Base-by-base conservation (phyloP, 1,140 invertebrate species). In the Heliconius hermathena region DNA sequence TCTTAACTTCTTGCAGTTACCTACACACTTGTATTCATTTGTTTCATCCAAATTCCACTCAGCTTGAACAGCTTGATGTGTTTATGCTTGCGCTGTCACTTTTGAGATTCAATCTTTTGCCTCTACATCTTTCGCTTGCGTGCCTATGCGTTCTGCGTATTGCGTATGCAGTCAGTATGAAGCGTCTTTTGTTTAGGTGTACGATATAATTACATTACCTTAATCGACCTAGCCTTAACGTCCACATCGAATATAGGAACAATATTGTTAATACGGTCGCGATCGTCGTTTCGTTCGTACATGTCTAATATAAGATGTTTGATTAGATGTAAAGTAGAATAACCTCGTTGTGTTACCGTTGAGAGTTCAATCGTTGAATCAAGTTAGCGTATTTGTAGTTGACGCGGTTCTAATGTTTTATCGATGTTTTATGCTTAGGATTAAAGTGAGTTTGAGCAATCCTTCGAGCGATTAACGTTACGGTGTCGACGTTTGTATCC, bases 121-220 rank as follows among this genome's bases (percentile, higher is more conserved):
- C 90, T 93, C 88, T 87, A 89, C 92, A 93, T 94, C 91, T 94
- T 93, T 94, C 93, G 93, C 93, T 93, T 94, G 93, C 91, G 91
- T 92, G 93, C 93, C 93, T 94, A 85, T 88, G 90, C 91, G 88
- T 91, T 78, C 90, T 66, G 54, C 54, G 54, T 57, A 5, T 22
- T 26, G 54, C 84, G 89, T 91, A 88, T 89, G 85, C 89, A 8
- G n/a, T 60, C 22, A 60, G 57, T 60, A 66, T 26, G 60, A 66
- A 66, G 60, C 60, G 90, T 92, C 85, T 89, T 91, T 87, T 83
- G 83, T 90, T 91, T 90, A 90, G 89, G 83, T 91, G 90, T 90
- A 88, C 81, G 89, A 84, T 91, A 89, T 90, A 88, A 81, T 89
- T 91, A 91, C 85, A 87, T 85, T 82, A 52, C 49, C 49, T 52